phyloP scores from a whole-genome alignment of 2,888 invertebrate genomes.

The Eurytoma adleriae region DNA sequence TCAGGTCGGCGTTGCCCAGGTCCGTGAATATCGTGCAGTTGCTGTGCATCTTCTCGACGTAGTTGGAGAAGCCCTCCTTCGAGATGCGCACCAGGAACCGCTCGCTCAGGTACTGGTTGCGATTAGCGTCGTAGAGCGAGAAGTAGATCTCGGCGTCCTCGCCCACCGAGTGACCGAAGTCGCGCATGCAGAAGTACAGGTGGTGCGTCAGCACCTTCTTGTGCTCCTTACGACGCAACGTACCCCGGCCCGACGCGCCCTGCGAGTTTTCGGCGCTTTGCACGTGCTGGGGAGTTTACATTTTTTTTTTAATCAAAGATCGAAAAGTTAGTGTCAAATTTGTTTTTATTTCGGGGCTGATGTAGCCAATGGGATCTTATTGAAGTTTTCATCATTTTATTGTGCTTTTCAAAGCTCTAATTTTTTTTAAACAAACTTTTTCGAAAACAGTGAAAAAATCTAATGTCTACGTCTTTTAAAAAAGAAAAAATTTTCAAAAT shows the following conservation, averaged over 20 bases:
- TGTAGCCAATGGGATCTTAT: no score
- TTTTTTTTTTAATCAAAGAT: no score
- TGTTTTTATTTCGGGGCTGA: no score
- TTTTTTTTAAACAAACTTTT: no score
- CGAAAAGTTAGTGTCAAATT: neutral
- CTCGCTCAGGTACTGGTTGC: constrained; percentile 89
- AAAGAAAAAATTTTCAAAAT: neutral
- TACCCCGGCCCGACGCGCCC: constrained; percentile 78
- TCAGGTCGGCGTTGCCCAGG: constrained; percentile 89
- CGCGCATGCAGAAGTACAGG: constrained; percentile 91
- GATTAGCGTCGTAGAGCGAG: constrained; percentile 89
- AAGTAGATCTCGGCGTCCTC: constrained; percentile 93
- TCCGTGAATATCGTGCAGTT: constrained; percentile 93
- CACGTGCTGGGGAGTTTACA: constrained; percentile 76
- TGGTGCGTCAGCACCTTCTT: constrained; percentile 84
- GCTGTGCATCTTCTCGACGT: constrained; percentile 90
- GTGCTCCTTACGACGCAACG: constrained; percentile 78
- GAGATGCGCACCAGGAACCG: constrained; percentile 92
- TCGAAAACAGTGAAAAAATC: no score
- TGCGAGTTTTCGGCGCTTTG: constrained; percentile 78
- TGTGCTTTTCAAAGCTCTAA: no score
- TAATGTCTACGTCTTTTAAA: no score
- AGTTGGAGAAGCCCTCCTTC: constrained; percentile 93
- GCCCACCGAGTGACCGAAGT: constrained; percentile 90
- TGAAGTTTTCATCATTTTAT: no score